These are phyloP conservation scores for Heterodera filipjevi DNA, from an alignment of 2,888 invertebrate genomes.

Conservation along the genomic window DNA sequence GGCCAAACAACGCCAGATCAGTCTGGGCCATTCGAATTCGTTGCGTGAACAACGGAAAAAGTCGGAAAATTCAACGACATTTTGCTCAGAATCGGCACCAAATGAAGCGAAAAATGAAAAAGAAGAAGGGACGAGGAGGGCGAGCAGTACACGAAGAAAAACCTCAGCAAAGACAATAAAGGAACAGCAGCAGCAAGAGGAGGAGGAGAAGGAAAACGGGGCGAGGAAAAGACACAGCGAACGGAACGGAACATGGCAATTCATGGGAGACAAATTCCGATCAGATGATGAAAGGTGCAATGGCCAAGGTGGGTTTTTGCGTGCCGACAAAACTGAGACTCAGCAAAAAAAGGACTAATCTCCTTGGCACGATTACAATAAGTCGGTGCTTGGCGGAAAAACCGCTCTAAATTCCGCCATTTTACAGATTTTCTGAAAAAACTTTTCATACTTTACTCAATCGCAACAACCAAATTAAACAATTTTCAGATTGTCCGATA, in stretches of 20 bases:
- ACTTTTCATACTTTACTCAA: too few species aligned
- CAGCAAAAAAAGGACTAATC: too few species aligned
- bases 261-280: conserved; percentile 6
- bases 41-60: background rate
- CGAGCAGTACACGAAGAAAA: background rate
- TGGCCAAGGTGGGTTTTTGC: too few species aligned
- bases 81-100: background rate
- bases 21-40: conserved; percentile 17
- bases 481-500: too few species aligned
- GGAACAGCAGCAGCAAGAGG: background rate
- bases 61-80: background rate
- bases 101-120: background rate
- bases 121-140: background rate
- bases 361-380: too few species aligned
- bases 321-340: too few species aligned
- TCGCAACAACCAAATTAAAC: too few species aligned
- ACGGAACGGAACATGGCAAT: conserved; percentile 11
- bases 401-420: too few species aligned
- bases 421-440: too few species aligned
- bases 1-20: conserved; percentile 26
- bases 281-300: too few species aligned
- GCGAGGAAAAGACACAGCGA: background rate
- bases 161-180: background rate
- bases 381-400: too few species aligned
- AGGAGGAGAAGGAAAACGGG: background rate